Conservation (phyloP, 2,797 vertebrate species). For the Lacerta agilis region DNA sequence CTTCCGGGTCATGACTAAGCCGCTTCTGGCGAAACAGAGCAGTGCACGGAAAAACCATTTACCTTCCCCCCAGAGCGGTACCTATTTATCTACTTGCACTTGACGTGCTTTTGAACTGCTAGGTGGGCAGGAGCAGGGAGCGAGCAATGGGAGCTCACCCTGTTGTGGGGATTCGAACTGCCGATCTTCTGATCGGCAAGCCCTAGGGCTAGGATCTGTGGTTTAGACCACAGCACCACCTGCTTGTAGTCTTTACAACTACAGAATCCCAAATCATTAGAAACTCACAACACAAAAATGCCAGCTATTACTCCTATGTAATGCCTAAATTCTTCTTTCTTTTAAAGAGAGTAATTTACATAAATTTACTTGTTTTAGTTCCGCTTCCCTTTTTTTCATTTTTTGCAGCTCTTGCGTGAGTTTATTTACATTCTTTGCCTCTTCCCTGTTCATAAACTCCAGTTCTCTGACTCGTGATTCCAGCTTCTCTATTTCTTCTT, state of each 20-base stretch:
- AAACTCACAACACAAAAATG: neutral
- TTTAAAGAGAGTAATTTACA: neutral
- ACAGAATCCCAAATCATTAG: neutral
- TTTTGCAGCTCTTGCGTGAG: conserved; percentile 89
- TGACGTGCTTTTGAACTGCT: too few species aligned
- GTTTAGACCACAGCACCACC: too few species aligned
- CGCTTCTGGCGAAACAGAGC: too few species aligned
- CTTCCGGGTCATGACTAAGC: too few species aligned
- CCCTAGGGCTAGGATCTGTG: too few species aligned
- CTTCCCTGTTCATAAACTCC: conserved; percentile 79
- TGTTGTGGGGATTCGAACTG: too few species aligned
- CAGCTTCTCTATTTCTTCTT: conserved; percentile 89
- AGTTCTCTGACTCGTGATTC: conserved; percentile 83
- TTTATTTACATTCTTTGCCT: conserved; percentile 67
- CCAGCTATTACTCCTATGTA: neutral
- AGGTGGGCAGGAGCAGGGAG: too few species aligned
- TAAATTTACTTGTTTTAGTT: conserved; percentile 82
- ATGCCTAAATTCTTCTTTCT: neutral
- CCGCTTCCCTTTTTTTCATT: conserved; percentile 80
- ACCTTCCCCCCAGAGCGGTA: too few species aligned
- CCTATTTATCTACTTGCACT: too few species aligned
- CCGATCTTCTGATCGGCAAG: too few species aligned
- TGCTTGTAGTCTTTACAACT: neutral
- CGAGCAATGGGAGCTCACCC: too few species aligned
- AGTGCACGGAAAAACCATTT: too few species aligned